Percentiles rank a stretch among this genome's conserved stretches.
phyloP scores from a whole-genome alignment of 2,797 vertebrate genomes.

The Myripristis murdjan region DNA sequence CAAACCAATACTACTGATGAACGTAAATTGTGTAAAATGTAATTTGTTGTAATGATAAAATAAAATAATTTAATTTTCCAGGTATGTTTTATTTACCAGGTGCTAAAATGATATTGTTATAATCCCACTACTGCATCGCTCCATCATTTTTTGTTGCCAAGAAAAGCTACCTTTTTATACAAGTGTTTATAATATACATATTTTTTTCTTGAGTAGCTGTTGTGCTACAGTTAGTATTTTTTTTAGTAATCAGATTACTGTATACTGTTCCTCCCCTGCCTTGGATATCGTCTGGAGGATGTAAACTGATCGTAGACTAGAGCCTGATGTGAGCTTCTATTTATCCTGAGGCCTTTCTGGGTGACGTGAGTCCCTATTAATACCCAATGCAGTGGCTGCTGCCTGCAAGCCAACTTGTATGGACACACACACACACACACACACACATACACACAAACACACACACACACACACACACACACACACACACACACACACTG shows the following conservation, averaged over 20 bases:
- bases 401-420: slow-evolving; percentile 50
- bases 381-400: slow-evolving; percentile 69
- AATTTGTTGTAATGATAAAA: too few species aligned
- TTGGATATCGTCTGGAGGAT: slow-evolving; percentile 40
- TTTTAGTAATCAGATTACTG: slow-evolving; percentile 35
- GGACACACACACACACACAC: slow-evolving; percentile 32
- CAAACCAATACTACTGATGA: too few species aligned
- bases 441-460: slow-evolving; percentile 15
- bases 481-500: slow-evolving; percentile 12
- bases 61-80: too few species aligned
- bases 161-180: too few species aligned
- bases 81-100: background rate
- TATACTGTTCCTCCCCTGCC: background rate
- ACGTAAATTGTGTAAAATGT: too few species aligned
- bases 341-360: slow-evolving; percentile 65
- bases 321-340: slow-evolving; percentile 60
- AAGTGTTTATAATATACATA: too few species aligned
- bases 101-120: background rate
- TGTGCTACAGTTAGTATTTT: background rate
- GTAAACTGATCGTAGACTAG: slow-evolving; percentile 45
- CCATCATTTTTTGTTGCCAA: too few species aligned
- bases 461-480: slow-evolving; percentile 13
- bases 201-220: too few species aligned
- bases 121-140: background rate
- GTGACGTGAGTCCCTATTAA: slow-evolving; percentile 78